These are phyloP conservation scores for Melanostigma gelatinosum DNA, from an alignment of 2,113 vertebrate genomes.

Conservation along the genomic window DNA sequence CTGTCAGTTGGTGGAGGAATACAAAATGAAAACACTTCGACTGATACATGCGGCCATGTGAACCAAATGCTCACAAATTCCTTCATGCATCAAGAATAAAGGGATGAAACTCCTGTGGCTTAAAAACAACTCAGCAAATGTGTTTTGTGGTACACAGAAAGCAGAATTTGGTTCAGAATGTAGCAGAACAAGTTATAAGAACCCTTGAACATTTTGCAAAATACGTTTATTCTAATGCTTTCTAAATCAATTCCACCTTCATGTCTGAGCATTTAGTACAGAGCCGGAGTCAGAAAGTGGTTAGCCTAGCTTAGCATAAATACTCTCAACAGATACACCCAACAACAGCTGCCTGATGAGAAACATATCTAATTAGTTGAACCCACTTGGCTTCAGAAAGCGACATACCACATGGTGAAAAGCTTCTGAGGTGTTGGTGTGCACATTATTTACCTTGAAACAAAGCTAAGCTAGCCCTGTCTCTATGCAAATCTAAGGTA, in stretches of 20 bases:
- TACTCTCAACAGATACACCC: background rate
- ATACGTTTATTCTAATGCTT: background rate
- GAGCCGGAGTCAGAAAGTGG: background rate
- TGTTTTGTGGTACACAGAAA: background rate
- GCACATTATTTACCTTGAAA: background rate
- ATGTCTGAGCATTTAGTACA: background rate
- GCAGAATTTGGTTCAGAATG: background rate
- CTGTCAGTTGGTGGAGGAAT: background rate
- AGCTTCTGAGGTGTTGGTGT: background rate
- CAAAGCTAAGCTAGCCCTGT: background rate
- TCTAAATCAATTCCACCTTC: background rate
- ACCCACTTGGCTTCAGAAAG: background rate
- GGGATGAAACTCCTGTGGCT: background rate
- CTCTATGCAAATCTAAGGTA: no score
- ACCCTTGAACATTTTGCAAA: background rate
- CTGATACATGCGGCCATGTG: background rate
- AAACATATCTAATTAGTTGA: background rate
- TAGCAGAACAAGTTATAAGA: background rate
- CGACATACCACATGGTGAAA: no score
- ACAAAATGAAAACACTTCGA: background rate
- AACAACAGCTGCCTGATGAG: background rate
- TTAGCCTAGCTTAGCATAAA: background rate
- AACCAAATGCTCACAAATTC: background rate
- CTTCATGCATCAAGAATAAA: background rate
- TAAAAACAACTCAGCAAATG: background rate